These are phyloP conservation scores for Pygathrix nemaeus DNA, from an alignment of 2,113 vertebrate genomes.

Conservation along the genomic window DNA sequence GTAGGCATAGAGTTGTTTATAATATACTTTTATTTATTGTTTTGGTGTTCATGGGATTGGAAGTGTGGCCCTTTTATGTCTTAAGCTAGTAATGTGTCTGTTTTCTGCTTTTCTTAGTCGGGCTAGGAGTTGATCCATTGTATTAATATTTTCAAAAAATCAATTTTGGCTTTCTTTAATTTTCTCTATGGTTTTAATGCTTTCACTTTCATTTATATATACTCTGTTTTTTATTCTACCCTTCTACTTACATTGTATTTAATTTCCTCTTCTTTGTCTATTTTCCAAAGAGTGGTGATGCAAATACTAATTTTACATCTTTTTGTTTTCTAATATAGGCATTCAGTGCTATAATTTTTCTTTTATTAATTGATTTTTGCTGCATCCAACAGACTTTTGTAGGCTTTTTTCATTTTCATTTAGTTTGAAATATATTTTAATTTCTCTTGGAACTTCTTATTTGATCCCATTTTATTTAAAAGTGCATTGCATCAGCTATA, in stretches of 20 bases:
- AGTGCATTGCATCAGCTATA: background rate
- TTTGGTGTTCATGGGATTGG: background rate
- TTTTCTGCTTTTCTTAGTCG: background rate
- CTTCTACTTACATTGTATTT: background rate
- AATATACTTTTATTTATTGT: background rate
- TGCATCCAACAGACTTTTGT: background rate
- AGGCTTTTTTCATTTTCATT: background rate
- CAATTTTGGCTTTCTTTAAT: background rate
- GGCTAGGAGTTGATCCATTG: background rate
- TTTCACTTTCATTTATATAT: background rate
- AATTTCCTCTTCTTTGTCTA: background rate
- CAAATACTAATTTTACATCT: background rate
- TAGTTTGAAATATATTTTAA: background rate
- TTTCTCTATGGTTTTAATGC: background rate
- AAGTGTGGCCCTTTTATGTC: background rate
- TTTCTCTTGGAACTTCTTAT: background rate
- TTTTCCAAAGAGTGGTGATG: background rate
- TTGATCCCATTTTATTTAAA: background rate
- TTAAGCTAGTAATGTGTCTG: background rate
- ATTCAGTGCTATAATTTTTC: background rate
- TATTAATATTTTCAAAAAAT: background rate
- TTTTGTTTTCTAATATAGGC: background rate
- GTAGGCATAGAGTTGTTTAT: background rate
- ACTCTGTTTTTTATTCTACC: background rate
- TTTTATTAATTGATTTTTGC: background rate